Conservation (phyloP, 2,888 invertebrate genomes). For the Nebria brevicollis region DNA sequence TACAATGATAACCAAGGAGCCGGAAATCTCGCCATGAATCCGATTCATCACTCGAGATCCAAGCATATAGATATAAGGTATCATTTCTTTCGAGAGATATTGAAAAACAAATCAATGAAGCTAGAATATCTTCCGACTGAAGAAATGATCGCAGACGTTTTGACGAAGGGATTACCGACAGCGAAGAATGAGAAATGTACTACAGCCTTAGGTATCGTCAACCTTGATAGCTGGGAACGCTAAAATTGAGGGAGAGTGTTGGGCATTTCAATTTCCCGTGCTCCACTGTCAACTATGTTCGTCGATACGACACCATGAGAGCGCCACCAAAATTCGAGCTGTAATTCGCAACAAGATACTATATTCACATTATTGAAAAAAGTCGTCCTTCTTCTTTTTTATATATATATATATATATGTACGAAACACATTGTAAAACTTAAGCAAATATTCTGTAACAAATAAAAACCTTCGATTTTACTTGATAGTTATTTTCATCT, state of each 20-base stretch:
- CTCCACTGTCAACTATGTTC: no score
- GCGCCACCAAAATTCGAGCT: no score
- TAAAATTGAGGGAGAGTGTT: conserved; percentile 48
- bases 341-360: no score
- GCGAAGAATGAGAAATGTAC: conserved; percentile 31
- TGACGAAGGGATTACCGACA: conserved; percentile 46
- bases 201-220: conserved; percentile 29
- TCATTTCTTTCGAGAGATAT: conserved; percentile 47
- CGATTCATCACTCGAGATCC: conserved; percentile 45
- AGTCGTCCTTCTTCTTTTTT: no score
- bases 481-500: no score
- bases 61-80: conserved; percentile 49
- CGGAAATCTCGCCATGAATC: conserved; percentile 44
- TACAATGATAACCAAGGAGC: conserved; percentile 49
- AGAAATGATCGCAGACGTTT: conserved; percentile 46
- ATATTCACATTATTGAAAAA: no score
- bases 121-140: conserved; percentile 44
- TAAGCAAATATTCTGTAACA: no score
- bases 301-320: no score
- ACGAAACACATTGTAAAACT: no score
- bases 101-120: conserved; percentile 33
- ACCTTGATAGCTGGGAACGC: neutral
- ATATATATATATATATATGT: no score
- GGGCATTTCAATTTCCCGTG: no score
- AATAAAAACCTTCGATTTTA: no score